Percentiles rank a stretch among this genome's conserved stretches.
phyloP scores from a whole-genome alignment of 2,888 invertebrate species.

The Acleris sparsana region DNA sequence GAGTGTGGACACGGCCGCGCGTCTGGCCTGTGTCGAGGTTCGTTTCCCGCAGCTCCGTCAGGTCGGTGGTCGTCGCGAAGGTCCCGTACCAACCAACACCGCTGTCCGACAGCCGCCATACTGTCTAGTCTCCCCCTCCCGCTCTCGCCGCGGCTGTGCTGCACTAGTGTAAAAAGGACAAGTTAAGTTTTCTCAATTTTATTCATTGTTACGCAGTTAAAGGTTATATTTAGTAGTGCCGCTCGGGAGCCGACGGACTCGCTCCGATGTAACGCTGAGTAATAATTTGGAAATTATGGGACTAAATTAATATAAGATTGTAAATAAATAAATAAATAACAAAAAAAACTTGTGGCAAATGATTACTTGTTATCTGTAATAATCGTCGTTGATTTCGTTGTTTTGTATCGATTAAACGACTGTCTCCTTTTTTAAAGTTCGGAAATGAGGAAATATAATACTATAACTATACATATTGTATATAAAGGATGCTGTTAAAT shows the following conservation, averaged over 20 bases:
- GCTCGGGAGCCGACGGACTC: slow-evolving; percentile 36
- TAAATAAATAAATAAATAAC: slow-evolving; percentile 70
- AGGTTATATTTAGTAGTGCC: slow-evolving; percentile 37
- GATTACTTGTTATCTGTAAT: slow-evolving; percentile 75
- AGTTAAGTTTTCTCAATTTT: slow-evolving; percentile 72
- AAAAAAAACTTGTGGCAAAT: slow-evolving; percentile 79
- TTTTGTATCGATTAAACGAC: slow-evolving; percentile 67
- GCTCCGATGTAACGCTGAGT: slow-evolving; percentile 49
- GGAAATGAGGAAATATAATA: slow-evolving; percentile 58
- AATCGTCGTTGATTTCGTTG: slow-evolving; percentile 69
- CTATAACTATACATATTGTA: slow-evolving; percentile 79
- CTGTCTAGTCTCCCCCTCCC: slow-evolving; percentile 30
- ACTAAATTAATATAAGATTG: slow-evolving; percentile 81
- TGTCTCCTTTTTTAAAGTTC: slow-evolving; percentile 64
- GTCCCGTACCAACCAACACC: not conserved
- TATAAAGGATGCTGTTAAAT: slow-evolving; percentile 82
- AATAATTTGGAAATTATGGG: slow-evolving; percentile 79
- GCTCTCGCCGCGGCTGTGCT: slow-evolving; percentile 42
- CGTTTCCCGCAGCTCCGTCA: not conserved
- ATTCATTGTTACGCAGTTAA: slow-evolving; percentile 60
- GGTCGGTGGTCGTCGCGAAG: no score
- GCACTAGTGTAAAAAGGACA: slow-evolving; percentile 42
- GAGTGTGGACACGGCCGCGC: slow-evolving; percentile 1
- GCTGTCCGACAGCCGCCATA: slow-evolving; percentile 22
- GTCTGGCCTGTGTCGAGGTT: not conserved